Evolutionary conservation across 2,888 invertebrate species (phyloP).

Genomic region (Lumbricus terrestris): DNA sequence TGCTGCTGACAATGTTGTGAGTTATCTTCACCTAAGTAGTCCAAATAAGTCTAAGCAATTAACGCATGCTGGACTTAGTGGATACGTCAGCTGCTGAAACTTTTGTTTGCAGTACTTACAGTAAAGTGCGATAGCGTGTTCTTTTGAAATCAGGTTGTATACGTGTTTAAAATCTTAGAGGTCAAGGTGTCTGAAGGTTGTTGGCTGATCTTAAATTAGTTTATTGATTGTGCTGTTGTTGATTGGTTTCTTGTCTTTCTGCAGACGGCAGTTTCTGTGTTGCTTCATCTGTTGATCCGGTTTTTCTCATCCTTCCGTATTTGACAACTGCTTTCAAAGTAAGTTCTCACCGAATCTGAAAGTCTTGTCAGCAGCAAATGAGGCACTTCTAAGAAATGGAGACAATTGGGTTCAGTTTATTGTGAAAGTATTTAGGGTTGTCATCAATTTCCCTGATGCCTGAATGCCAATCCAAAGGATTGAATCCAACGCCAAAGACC

Average conservation of each 20-base stretch:
- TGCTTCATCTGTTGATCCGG: not conserved
- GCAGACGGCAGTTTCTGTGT: not conserved
- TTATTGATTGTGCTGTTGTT: not conserved
- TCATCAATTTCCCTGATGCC: no score
- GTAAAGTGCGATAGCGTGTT: not conserved
- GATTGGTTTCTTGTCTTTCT: not conserved
- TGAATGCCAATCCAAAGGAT: no score
- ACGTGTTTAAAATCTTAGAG: not conserved
- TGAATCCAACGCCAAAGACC: no score
- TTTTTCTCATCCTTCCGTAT: conserved; percentile 7
- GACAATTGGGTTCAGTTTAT: no score
- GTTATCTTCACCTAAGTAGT: no score
- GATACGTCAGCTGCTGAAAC: not conserved
- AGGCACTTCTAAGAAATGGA: not conserved
- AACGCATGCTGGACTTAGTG: not conserved
- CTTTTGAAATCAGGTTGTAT: not conserved
- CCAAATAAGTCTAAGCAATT: no score
- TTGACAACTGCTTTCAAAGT: not conserved
- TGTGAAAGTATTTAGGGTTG: no score
- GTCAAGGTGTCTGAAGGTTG: not conserved
- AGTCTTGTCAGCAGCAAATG: not conserved
- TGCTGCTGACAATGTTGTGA: not conserved
- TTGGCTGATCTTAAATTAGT: not conserved
- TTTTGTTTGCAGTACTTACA: not conserved
- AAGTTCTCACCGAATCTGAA: not conserved